Percentiles rank a stretch among this genome's conserved stretches.
These are phyloP conservation scores for Dysdera silvatica DNA, from an alignment of 1,140 invertebrate genomes.

Conservation along the genomic window DNA sequence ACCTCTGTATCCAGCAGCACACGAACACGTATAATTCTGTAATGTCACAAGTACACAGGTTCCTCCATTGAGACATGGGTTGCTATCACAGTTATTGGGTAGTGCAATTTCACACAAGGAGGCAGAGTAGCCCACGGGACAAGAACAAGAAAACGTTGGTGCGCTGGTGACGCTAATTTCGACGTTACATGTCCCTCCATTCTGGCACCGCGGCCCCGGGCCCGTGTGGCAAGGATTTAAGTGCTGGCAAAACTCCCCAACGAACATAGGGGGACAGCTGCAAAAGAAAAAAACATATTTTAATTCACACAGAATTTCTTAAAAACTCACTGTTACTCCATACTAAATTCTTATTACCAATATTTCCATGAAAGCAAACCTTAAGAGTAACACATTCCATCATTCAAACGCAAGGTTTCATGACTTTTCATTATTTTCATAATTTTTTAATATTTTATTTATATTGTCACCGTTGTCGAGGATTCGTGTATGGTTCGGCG, in stretches of 20 bases:
- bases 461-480: too few relatives aligned
- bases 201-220: constrained; percentile 65
- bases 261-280: constrained; percentile 83
- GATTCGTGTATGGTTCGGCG: too few relatives aligned
- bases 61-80: constrained; percentile 79
- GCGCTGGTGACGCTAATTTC: constrained; percentile 59
- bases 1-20: constrained; percentile 73
- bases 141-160: constrained; percentile 65
- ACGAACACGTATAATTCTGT: constrained; percentile 69
- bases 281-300: constrained; percentile 47
- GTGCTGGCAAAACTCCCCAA: constrained; percentile 89
- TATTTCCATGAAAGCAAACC: too few relatives aligned
- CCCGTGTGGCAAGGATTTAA: constrained; percentile 84
- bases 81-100: constrained; percentile 55
- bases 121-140: constrained; percentile 78
- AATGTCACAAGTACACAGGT: constrained; percentile 65
- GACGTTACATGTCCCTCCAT: constrained; percentile 84
- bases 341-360: too few relatives aligned
- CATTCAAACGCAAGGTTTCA: too few relatives aligned
- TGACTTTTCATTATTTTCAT: too few relatives aligned
- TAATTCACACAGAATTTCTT: background rate
- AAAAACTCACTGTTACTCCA: background rate
- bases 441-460: too few relatives aligned
- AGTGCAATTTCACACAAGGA: constrained; percentile 61
- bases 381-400: too few relatives aligned